phyloP scores from a whole-genome alignment of 2,797 vertebrate genomes.

The Chrysocyon brachyurus region DNA sequence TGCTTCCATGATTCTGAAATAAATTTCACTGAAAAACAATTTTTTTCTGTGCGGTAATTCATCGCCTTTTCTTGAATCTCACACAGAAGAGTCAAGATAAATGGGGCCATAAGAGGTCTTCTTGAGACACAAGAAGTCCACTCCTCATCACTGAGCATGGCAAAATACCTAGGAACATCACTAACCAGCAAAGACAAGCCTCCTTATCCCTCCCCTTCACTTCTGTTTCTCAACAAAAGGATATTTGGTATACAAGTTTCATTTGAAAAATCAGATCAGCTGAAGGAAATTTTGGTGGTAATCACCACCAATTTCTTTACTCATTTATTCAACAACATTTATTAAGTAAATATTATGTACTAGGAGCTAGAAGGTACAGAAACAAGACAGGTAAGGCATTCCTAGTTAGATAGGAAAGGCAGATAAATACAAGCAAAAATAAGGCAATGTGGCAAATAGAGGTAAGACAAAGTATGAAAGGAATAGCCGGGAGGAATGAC shows the following conservation, averaged over 20 bases:
- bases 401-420: background rate
- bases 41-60: background rate
- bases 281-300: background rate
- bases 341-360: background rate
- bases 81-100: background rate
- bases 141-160: background rate
- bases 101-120: background rate
- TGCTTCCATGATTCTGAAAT: conserved; percentile 72
- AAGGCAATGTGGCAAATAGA: background rate
- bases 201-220: background rate
- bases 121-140: background rate
- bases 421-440: background rate
- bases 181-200: background rate
- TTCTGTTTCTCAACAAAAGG: background rate
- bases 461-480: background rate
- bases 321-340: background rate
- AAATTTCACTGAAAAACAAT: conserved; percentile 61
- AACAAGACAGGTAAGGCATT: background rate
- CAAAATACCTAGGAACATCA: background rate
- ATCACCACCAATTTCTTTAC: background rate
- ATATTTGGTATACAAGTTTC: background rate
- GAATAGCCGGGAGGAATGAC: background rate
- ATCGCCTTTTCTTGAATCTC: background rate
- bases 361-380: background rate
- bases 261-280: conserved; percentile 1